Evolutionary conservation across 2,113 vertebrate species (phyloP), one percentile per base, ranked within the genome.

Genomic region (Tachysurus fulvidraco): DNA sequence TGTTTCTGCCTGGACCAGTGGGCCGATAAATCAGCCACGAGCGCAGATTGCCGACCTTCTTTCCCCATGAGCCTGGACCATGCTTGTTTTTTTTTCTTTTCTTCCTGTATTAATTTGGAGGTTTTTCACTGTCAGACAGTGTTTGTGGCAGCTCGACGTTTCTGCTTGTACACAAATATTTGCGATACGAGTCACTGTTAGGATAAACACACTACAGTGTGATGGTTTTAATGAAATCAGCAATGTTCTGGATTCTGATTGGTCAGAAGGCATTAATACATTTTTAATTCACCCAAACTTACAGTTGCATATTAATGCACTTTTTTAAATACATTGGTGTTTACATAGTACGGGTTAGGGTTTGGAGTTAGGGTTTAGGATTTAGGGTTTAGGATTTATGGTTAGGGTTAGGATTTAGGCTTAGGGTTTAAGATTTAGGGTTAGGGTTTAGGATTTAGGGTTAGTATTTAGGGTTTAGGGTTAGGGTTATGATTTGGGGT

Each of bases 1-100:
- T 91, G 93, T 94, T 94, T 94, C 90, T 90, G 92, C 91, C 91
- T 90, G 88, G 85, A 85, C 88, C 69, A 89, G 91, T 87, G 85
- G 90, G 91, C 88, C 88, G 91, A 93, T 94, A 93, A 95, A 94
- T 94, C 93, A 93, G 78, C 83, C 57, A 79, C 85, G 60, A 41
- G 71, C 79, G 30, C 54, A 65, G 78, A 76, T 91, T 90, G 86
- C 77, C 73, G 55, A 59, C 69, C 83, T 73, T 69, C 78, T 65
- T 81, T 84, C 77, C 74, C 79, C 78, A 46, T n/a, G 73, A 28
- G 67, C 78, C 57, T 21, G 11, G 16, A 5, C 77, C 36, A 25
- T 4, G 19, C 78, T 50, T 16, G 0, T 59, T 36, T 77, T 79
- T 77, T 11, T 64, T 30, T 17, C 10, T 55, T 30, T 21, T 14